Conservation (phyloP, 2,113 vertebrate species). For the Vimba vimba region DNA sequence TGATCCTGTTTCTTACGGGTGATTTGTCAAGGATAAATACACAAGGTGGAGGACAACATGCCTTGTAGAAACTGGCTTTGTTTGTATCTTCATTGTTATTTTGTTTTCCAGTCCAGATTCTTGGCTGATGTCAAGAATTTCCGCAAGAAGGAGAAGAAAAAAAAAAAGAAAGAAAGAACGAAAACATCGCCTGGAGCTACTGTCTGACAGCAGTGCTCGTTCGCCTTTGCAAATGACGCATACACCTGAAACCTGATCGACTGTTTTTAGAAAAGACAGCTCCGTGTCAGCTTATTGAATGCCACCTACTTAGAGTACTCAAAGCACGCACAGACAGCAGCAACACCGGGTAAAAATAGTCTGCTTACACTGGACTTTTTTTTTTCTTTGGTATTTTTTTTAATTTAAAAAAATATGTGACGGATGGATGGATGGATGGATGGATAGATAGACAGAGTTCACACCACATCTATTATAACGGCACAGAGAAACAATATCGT, state of each 20-base stretch:
- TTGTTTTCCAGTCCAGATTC: conserved; percentile 51
- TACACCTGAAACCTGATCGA: conserved; percentile 56
- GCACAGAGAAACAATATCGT: no score
- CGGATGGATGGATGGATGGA: fast-evolving
- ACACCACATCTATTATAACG: no score
- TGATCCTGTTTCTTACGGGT: conserved; percentile 45
- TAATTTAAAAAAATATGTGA: background rate
- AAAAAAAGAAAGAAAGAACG: background rate
- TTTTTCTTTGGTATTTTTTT: background rate
- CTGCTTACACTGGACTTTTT: background rate
- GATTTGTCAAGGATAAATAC: conserved; percentile 52
- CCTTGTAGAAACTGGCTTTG: conserved; percentile 47
- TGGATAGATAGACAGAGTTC: background rate
- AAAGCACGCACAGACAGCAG: conserved; percentile 12
- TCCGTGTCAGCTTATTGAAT: conserved; percentile 15
- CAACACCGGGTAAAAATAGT: conserved; percentile 10
- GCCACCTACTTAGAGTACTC: conserved; percentile 10
- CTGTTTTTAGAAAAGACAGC: conserved; percentile 47
- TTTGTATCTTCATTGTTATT: conserved; percentile 57
- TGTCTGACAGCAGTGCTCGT: conserved; percentile 52
- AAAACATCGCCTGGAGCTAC: conserved; percentile 55
- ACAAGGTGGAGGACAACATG: conserved; percentile 30
- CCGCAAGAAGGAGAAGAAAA: conserved; percentile 11
- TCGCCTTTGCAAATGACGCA: conserved; percentile 37
- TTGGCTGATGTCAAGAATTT: conserved; percentile 47